Evolutionary conservation across 64 coral and sea anemone species (phyloP), one percentile per base, ranked within the genome.

Genomic region (Pachyseris speciosa): DNA sequence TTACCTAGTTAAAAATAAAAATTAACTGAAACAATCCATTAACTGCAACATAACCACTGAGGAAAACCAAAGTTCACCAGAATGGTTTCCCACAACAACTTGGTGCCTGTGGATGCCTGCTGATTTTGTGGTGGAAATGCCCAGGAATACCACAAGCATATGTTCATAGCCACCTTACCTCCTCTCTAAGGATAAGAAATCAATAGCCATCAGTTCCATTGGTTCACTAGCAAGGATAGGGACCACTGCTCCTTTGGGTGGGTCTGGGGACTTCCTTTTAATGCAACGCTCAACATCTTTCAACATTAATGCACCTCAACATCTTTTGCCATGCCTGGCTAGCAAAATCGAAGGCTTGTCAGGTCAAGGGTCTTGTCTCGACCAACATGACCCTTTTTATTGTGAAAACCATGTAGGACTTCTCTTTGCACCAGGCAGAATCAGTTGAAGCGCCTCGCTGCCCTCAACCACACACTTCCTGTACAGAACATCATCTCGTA

Each of bases 201-300:
- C 91, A 12, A 93, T 69, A 16, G 57, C 74, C 11, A 93, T n/a
- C 17, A 93, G n/a, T n/a, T n/a, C n/a, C n/a, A n/a, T n/a, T n/a
- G n/a, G n/a, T n/a, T n/a, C n/a, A n/a, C n/a, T n/a, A 30, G 53
- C 71, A n/a, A n/a, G n/a, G n/a, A n/a, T n/a, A n/a, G n/a, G n/a
- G n/a, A n/a, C n/a, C n/a, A n/a, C n/a, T n/a, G 91, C 69, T n/a
- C 60, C 89, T 67, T 2, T 67, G 19, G 34, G 43, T 34, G 79
- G n/a, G n/a, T n/a, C n/a, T n/a, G n/a, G n/a, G n/a, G n/a, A n/a
- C n/a, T n/a, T n/a, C n/a, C n/a, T n/a, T 30, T 5, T 85, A 3
- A 89, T 77, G 41, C 87, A 89, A 34, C 75, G 26, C 42, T 91
- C 69, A n/a, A 83, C 88, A 91, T 42, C 45, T 48, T 40, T 17